These are phyloP conservation scores for Lepidocolaptes lacrymiger DNA, from an alignment of 2,797 vertebrate species.

Conservation along the genomic window DNA sequence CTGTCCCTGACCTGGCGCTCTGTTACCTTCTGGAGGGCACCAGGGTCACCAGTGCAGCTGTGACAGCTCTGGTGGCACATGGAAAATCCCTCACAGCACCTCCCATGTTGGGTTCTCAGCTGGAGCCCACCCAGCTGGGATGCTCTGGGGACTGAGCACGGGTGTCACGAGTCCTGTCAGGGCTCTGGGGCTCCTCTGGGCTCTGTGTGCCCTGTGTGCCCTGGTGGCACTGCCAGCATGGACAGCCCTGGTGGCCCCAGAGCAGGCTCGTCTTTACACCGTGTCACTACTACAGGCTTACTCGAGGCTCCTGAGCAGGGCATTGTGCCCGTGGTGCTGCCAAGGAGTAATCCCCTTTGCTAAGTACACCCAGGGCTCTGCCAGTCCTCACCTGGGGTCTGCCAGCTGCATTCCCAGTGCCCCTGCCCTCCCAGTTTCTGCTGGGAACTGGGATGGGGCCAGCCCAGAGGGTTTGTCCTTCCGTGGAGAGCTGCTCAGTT, in stretches of 20 bases:
- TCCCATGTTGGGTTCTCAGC: background rate
- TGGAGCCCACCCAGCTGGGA: background rate
- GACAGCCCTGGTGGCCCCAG: background rate
- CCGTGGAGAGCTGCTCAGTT: background rate
- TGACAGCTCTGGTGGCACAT: background rate
- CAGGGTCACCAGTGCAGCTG: background rate
- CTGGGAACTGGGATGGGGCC: background rate
- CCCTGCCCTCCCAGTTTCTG: too few relatives aligned
- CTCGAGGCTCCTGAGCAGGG: background rate
- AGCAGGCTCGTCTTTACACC: background rate
- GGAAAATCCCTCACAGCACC: background rate
- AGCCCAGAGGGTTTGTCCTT: background rate
- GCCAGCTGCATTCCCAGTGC: background rate
- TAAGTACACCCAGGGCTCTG: background rate
- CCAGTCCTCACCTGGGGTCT: background rate
- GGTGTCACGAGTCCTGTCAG: rapidly evolving
- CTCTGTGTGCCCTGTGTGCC: background rate
- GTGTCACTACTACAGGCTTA: constrained; percentile 8
- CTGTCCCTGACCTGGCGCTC: rapidly evolving
- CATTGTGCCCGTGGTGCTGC: constrained; percentile 1
- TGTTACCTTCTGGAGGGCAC: background rate
- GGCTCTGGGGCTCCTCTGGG: background rate
- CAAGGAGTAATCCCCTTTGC: constrained; percentile 53
- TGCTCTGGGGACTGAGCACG: background rate
- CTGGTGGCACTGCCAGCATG: background rate